Evolutionary conservation across 2,797 vertebrate species (phyloP).

Genomic region (Enteromius paludinosus): DNA sequence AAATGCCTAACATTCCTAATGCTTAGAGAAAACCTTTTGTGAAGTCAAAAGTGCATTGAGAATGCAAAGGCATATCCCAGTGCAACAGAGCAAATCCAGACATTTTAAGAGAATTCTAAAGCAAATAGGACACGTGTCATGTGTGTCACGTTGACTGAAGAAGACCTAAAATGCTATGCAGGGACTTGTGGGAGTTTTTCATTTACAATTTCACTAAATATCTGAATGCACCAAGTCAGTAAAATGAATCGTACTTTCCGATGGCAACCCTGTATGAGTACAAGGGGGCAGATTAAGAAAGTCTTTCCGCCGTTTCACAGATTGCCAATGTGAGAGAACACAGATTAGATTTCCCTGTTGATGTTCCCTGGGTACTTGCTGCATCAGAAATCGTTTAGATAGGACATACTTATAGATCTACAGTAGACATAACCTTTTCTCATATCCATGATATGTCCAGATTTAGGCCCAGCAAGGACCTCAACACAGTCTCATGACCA

Average conservation of each 20-base stretch:
- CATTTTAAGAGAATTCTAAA: background rate
- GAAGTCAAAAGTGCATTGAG: constrained; percentile 31
- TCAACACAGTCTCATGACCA: no score
- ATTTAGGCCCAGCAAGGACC: background rate
- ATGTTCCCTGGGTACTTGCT: background rate
- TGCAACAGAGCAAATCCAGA: background rate
- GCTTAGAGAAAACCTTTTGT: constrained; percentile 25
- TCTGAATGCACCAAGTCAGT: background rate
- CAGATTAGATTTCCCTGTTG: constrained; percentile 3
- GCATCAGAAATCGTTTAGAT: background rate
- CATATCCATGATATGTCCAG: constrained; percentile 13
- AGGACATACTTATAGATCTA: background rate
- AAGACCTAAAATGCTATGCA: background rate
- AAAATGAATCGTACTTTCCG: background rate
- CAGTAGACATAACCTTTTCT: background rate
- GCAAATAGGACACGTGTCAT: background rate
- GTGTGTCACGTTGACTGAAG: background rate
- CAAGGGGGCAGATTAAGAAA: background rate
- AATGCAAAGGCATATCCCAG: constrained; percentile 1
- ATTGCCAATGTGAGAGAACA: background rate
- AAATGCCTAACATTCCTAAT: constrained; percentile 41
- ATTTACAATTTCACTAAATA: background rate
- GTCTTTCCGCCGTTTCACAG: background rate
- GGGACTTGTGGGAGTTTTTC: background rate
- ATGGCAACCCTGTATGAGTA: background rate